Percentiles rank a stretch among this genome's conserved stretches.
Conservation (phyloP, 1,140 invertebrate species). For the Belonocnema kinseyi region DNA sequence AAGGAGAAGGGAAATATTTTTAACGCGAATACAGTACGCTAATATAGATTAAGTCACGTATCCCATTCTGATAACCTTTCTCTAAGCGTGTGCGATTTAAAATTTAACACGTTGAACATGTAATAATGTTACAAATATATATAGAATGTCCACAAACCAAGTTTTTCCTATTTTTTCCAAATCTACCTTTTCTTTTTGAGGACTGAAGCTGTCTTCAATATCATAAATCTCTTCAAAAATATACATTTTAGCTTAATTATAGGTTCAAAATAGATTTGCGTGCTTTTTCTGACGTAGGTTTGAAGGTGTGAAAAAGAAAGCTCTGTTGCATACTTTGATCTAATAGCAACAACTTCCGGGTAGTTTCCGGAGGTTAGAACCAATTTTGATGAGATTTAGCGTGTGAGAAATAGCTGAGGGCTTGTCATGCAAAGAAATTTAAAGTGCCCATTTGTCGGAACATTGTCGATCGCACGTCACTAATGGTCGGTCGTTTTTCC, state of each 20-base stretch:
- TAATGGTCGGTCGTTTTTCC: neutral
- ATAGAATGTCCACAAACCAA: too few species aligned
- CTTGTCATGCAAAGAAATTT: slow-evolving; percentile 5
- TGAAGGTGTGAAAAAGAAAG: slow-evolving; percentile 9
- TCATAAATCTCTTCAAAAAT: neutral
- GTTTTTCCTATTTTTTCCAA: neutral
- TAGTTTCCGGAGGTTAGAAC: neutral
- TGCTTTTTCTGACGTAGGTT: neutral
- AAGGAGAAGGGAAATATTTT: too few species aligned
- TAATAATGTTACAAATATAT: too few species aligned
- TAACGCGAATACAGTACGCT: too few species aligned
- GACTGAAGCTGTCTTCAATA: neutral
- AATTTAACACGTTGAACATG: too few species aligned
- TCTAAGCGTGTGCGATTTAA: too few species aligned
- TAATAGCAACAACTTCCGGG: neutral
- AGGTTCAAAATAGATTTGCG: slow-evolving; percentile 12
- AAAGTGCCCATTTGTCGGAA: slow-evolving; percentile 1
- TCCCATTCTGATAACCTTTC: too few species aligned
- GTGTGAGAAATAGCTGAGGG: neutral
- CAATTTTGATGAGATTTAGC: slow-evolving; percentile 23
- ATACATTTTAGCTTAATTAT: neutral
- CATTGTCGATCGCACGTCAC: neutral
- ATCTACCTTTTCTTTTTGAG: neutral
- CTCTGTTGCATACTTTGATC: neutral
- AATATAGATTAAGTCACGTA: too few species aligned